Conservation (phyloP, 2,113 vertebrate species). For the Eptesicus fuscus region DNA sequence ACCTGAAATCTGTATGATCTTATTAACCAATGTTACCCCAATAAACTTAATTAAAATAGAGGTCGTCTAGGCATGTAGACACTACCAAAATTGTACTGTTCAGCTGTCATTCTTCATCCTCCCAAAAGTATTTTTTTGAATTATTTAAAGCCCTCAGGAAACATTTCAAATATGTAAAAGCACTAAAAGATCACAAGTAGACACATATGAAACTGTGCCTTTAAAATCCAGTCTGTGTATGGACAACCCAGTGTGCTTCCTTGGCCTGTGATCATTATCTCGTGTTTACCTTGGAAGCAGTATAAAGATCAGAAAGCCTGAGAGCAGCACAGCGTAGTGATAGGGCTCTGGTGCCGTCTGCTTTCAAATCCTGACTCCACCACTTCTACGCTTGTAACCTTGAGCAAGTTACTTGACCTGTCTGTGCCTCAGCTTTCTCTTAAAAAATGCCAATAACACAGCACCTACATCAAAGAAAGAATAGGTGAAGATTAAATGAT, state of each 20-base stretch:
- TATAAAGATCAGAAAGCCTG: neutral
- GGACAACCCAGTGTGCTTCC: neutral
- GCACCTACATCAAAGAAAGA: neutral
- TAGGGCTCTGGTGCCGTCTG: neutral
- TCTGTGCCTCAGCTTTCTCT: neutral
- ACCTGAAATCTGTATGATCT: neutral
- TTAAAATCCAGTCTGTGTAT: neutral
- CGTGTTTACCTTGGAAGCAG: neutral
- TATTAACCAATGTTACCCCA: neutral
- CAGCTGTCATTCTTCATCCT: neutral
- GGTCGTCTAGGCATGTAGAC: neutral
- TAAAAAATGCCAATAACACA: neutral
- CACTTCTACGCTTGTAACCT: neutral
- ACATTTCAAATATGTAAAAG: neutral
- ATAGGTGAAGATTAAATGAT: neutral
- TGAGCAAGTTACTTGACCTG: neutral
- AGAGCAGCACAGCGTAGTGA: neutral
- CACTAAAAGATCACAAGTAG: neutral
- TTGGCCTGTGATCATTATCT: neutral
- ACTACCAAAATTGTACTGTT: neutral
- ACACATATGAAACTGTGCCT: neutral
- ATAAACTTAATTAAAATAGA: neutral
- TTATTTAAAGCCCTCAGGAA: neutral
- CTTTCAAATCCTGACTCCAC: neutral
- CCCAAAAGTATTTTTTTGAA: neutral